Evolutionary conservation across 2,113 vertebrate species (phyloP).

Genomic region (Grammomys dolichurus): DNA sequence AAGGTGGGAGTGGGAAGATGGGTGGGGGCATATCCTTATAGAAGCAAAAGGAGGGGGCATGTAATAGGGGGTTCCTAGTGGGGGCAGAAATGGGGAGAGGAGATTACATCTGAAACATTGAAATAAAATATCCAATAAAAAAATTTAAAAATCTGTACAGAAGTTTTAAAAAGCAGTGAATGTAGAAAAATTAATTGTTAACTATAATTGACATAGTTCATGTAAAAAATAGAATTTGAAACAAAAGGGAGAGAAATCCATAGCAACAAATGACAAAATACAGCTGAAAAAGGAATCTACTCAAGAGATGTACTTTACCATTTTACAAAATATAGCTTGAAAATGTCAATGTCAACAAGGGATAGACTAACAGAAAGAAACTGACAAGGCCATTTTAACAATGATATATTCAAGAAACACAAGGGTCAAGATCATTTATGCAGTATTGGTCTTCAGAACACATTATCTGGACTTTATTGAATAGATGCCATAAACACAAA

Average conservation of each 20-base stretch:
- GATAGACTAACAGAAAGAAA: background rate
- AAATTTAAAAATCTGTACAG: background rate
- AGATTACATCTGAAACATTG: no score
- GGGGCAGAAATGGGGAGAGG: no score
- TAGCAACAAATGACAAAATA: background rate
- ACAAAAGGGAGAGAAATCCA: background rate
- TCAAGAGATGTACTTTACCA: background rate
- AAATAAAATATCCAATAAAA: no score
- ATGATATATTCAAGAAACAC: background rate
- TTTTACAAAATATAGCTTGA: background rate
- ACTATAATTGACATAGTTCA: constrained; percentile 13
- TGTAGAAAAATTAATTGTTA: background rate
- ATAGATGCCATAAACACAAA: background rate
- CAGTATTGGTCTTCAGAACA: background rate
- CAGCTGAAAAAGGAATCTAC: background rate
- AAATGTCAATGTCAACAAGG: background rate
- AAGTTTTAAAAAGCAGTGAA: background rate
- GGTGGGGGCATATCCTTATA: no score
- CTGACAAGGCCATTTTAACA: background rate
- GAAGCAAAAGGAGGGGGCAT: no score
- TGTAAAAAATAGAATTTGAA: constrained; percentile 30
- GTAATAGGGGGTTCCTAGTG: no score
- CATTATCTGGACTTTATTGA: background rate
- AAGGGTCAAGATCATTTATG: background rate
- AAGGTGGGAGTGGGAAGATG: no score